Percentiles rank a stretch among this genome's conserved stretches.
phyloP scores from a whole-genome alignment of 2,888 invertebrate species.

The Anagyrus pseudococci region DNA sequence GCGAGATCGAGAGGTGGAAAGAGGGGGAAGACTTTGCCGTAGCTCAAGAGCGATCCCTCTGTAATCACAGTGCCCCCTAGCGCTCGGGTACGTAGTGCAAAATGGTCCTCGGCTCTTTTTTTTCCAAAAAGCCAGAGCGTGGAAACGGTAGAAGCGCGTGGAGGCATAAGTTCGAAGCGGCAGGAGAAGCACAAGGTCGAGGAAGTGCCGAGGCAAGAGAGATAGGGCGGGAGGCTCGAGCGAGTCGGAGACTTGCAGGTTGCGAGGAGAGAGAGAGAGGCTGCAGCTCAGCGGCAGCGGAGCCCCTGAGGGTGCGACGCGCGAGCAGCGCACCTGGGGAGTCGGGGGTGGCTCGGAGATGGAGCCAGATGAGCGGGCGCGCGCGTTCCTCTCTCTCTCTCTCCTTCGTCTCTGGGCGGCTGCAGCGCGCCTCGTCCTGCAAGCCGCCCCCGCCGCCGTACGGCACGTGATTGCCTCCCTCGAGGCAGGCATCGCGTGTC shows the following conservation, averaged over 20 bases:
- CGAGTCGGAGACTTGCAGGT: slow-evolving; percentile 36
- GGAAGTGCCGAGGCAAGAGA: slow-evolving; percentile 11
- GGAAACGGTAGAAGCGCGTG: slow-evolving; percentile 29
- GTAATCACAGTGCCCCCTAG: slow-evolving; percentile 61
- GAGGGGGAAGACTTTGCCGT: neutral
- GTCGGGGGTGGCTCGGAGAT: slow-evolving; percentile 43
- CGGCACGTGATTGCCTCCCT: slow-evolving; percentile 59
- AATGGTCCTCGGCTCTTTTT: slow-evolving; percentile 19
- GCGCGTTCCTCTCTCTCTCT: slow-evolving; percentile 36
- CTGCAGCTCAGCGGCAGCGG: slow-evolving; percentile 13
- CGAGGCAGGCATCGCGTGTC: slow-evolving; percentile 61
- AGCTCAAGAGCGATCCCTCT: slow-evolving; percentile 2
- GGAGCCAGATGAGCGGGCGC: slow-evolving; percentile 43
- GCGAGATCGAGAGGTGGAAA: slow-evolving; percentile 32
- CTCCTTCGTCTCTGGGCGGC: neutral
- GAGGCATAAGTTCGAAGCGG: slow-evolving; percentile 30
- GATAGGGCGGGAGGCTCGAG: slow-evolving; percentile 32
- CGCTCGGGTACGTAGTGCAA: slow-evolving; percentile 39
- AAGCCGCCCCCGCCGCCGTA: slow-evolving; percentile 58
- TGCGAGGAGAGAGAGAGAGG: slow-evolving; percentile 26
- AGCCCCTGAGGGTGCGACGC: slow-evolving; percentile 36
- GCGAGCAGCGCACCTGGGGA: slow-evolving; percentile 32
- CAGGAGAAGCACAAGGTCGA: slow-evolving; percentile 13
- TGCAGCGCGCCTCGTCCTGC: slow-evolving; percentile 43
- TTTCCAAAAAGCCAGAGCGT: slow-evolving; percentile 26